Base-by-base conservation (phyloP, 1,140 invertebrate genomes). In the Micrasema longulum region DNA sequence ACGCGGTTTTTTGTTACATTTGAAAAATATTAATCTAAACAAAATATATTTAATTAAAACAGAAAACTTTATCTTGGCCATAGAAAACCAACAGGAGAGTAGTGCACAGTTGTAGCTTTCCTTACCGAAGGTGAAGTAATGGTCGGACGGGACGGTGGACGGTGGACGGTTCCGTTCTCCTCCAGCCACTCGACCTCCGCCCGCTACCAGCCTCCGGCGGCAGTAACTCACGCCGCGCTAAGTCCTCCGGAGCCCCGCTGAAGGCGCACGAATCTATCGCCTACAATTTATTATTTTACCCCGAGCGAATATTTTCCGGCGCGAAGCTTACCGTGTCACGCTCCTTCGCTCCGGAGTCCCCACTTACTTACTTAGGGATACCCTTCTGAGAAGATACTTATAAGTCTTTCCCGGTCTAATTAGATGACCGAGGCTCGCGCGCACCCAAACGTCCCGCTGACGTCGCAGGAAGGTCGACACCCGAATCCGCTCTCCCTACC, bases 181-280 rank as follows among this genome's bases (percentile, higher is more conserved):
- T 16, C 50, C 18, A 7, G 18, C 6, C 22, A 9, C 1, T 1
- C 6, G 2, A 11, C 0, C 16, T 0, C 1, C 50, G 18, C 50
- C 3, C 22, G 9, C 2, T 23, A 2, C 38, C n/a, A n/a, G 10
- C 50, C 16, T 12, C 50, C 23, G 3, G 12, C 52, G 23, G 26
- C 52, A 11, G 62, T 64, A 47, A 64, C 43, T 64, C 62, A 64
- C 10, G n/a, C 41, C 7, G 62, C 41, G 12, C 62, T 64, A 64
- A 64, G 43, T 64, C 62, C 45, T 22, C 20, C 43, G 14, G 62
- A 64, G 62, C 62, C 23, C 38, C 62, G 62, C 41, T 64, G 62
- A 64, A 64, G 62, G 62, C 45, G 62, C 62, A 47, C 41, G 45
- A 64, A 64, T 64, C 62, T 64, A 64, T 64, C 62, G 45, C 43